Conservation (phyloP, 2,113 vertebrate genomes). For the Smithornis capensis region DNA sequence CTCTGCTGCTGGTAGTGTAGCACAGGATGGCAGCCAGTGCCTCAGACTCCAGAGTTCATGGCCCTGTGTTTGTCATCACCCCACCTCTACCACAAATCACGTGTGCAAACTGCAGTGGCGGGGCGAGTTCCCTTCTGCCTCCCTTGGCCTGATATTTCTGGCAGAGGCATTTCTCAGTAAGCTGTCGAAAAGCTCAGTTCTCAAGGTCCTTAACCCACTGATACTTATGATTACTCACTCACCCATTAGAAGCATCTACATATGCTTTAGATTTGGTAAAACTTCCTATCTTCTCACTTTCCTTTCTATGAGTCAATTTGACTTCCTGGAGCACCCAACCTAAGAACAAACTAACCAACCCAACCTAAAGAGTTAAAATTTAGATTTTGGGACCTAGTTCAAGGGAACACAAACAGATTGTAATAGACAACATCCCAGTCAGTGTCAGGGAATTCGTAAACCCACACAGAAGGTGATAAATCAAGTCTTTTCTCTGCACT, state of each 20-base stretch:
- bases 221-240: not conserved
- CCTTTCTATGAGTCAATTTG: not conserved
- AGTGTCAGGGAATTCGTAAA: not conserved
- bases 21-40: not conserved
- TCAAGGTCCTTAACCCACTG: too few relatives aligned
- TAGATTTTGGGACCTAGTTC: not conserved
- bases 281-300: not conserved
- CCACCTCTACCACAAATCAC: fast-evolving
- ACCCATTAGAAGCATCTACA: not conserved
- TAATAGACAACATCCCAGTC: not conserved
- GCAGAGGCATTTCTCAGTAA: not conserved
- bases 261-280: not conserved
- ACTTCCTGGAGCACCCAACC: not conserved
- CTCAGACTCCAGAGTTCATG: fast-evolving
- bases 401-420: not conserved
- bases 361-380: not conserved
- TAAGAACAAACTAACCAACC: too few relatives aligned
- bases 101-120: not conserved
- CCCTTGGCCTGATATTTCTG: not conserved
- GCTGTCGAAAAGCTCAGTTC: not conserved
- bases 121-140: not conserved
- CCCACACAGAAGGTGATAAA: not conserved
- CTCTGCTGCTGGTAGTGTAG: not conserved
- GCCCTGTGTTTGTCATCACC: not conserved
- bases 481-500: not conserved